Conservation (phyloP, 2,797 vertebrate genomes). For the Gallinago stenura region DNA sequence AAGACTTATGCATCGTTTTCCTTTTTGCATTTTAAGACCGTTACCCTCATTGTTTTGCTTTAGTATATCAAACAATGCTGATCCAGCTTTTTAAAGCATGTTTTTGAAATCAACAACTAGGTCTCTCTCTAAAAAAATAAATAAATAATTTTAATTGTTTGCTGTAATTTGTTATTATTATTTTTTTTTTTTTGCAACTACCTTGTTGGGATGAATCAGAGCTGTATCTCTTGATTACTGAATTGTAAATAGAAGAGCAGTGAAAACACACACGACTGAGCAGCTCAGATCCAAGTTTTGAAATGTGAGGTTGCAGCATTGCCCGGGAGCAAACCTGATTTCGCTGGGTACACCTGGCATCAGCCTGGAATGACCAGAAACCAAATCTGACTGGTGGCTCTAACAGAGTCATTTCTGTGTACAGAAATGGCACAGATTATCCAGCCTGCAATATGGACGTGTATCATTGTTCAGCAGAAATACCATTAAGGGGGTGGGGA, state of each 20-base stretch:
- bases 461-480: background rate
- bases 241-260: background rate
- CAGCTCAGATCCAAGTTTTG: rapidly evolving
- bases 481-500: rapidly evolving
- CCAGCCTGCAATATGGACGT: background rate
- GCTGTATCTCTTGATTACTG: background rate
- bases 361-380: background rate
- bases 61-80: constrained; percentile 12
- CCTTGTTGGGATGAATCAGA: background rate
- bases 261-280: rapidly evolving
- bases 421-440: background rate
- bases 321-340: background rate
- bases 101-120: constrained; percentile 55
- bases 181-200: background rate
- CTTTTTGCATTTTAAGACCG: constrained; percentile 5
- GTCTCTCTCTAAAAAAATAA: constrained; percentile 15
- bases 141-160: background rate
- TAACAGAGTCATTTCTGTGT: rapidly evolving
- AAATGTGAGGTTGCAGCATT: background rate
- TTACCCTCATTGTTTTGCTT: constrained; percentile 47
- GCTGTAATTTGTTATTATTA: background rate
- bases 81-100: constrained; percentile 57
- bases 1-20: background rate
- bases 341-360: rapidly evolving
- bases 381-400: background rate